These are phyloP conservation scores for Oryzias curvinotus DNA, from an alignment of 2,113 vertebrate species.

Conservation along the genomic window DNA sequence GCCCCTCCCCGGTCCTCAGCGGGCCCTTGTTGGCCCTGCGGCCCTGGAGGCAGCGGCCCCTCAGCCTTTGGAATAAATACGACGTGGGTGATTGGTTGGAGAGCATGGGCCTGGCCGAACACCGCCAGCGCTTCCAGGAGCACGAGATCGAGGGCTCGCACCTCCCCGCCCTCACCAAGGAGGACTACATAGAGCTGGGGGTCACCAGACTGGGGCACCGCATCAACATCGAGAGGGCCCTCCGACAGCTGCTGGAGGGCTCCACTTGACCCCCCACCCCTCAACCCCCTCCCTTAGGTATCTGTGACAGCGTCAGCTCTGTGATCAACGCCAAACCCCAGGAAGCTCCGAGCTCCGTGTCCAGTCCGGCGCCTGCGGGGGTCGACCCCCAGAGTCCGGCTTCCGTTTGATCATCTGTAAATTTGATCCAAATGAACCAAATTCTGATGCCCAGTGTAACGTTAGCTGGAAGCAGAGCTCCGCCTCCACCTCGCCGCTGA, in stretches of 20 bases:
- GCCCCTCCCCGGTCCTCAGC: conserved; percentile 85
- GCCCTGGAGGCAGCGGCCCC: conserved; percentile 95
- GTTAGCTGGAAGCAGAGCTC: conserved; percentile 13
- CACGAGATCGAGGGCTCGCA: conserved; percentile 97
- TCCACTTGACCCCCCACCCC: conserved; percentile 77
- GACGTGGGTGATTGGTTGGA: conserved; percentile 98
- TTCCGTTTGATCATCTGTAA: no score
- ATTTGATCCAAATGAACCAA: no score
- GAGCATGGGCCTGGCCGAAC: conserved; percentile 94
- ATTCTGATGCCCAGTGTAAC: not conserved
- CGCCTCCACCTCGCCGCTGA: conserved; percentile 1
- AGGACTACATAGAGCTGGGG: conserved; percentile 96
- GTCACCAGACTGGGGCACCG: conserved; percentile 97
- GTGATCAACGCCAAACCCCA: conserved; percentile 19
- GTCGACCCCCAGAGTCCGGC: not conserved
- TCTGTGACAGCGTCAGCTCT: conserved; percentile 48
- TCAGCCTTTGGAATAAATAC: conserved; percentile 95
- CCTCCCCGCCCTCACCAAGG: conserved; percentile 95
- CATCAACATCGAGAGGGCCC: conserved; percentile 98
- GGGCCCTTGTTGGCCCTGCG: conserved; percentile 84
- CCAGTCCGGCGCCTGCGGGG: not conserved
- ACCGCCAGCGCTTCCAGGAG: conserved; percentile 96
- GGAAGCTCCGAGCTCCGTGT: conserved; percentile 1
- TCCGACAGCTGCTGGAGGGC: conserved; percentile 91
- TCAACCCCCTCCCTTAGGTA: not conserved